Base-by-base conservation (phyloP, 1,140 invertebrate genomes). In the Platorchestia sp. region DNA sequence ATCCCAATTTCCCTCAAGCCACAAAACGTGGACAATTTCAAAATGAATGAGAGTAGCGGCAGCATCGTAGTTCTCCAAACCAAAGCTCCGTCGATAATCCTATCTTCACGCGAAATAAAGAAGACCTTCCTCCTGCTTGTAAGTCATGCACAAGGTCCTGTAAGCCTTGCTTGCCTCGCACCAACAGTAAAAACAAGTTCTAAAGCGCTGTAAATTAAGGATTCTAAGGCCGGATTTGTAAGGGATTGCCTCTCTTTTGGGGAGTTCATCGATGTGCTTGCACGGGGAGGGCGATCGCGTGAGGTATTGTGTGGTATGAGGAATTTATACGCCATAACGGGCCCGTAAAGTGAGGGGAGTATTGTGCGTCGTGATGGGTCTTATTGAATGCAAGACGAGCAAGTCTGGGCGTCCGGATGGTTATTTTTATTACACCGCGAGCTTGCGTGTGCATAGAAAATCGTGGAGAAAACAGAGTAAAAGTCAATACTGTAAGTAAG, bases 201-300 rank as follows among this genome's bases (percentile, higher is more conserved):
- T 75, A 75, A 75, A 75, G 59, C 59, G 27, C 59, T 14, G 59
- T 27, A 27, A 75, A 75, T 75, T 75, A 75, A 75, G 59, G 59
- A 75, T 75, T 75, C 59, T 42, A 90, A 90, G 87, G 44, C 87
- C 3, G 42, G 87, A 90, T 90, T 90, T 90, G 87, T 27, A 90
- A 27, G 41, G 87, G 87, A 90, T 90, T 43, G 27, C 87, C 87
- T 42, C 36, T 7, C 87, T 90, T 90, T 90, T 90, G 41, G 44
- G 44, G 41, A 90, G 87, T 90, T 90, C 44, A 43, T 44, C 59
- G 59, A 75, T 75, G 59, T 36, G 59, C 59, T 3, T 75, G 59
- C 36, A 75, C 36, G 6, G 59, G 59, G 59, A 36, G 1, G 59
- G 59, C 59, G 59, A 36, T 75, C 59, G 59, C 59, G 59, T 75